Evolutionary conservation across 2,113 vertebrate genomes (phyloP).

Genomic region (Gymnogyps californianus): DNA sequence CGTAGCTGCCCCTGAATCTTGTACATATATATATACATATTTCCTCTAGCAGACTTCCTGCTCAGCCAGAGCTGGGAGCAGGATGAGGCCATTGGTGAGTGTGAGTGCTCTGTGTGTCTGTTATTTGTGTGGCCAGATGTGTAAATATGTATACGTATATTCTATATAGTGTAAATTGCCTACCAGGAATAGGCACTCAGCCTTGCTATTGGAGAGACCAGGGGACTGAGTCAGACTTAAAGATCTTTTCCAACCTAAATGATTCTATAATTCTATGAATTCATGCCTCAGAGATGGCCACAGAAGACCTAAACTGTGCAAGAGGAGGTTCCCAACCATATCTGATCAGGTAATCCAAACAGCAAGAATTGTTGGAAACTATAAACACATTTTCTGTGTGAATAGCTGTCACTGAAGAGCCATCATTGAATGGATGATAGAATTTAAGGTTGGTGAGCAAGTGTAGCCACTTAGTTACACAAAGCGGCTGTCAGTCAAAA

Average conservation of each 20-base stretch:
- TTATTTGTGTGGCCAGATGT: background rate
- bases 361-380: background rate
- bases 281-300: background rate
- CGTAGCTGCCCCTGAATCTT: background rate
- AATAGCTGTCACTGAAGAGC: background rate
- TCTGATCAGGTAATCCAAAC: background rate
- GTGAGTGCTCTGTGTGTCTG: background rate
- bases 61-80: background rate
- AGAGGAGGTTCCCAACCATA: background rate
- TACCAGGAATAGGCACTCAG: background rate
- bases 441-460: background rate
- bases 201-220: background rate
- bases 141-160: background rate
- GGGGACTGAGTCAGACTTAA: background rate
- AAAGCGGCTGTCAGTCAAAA: background rate
- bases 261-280: background rate
- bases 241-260: background rate
- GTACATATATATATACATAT: background rate
- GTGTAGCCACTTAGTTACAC: background rate
- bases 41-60: background rate
- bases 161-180: background rate
- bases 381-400: background rate
- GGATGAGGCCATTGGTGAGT: background rate
- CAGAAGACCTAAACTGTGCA: accelerated
- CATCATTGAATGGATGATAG: background rate